Conservation (phyloP, 2,888 invertebrate species). For the Caenorhabditis sinica region DNA sequence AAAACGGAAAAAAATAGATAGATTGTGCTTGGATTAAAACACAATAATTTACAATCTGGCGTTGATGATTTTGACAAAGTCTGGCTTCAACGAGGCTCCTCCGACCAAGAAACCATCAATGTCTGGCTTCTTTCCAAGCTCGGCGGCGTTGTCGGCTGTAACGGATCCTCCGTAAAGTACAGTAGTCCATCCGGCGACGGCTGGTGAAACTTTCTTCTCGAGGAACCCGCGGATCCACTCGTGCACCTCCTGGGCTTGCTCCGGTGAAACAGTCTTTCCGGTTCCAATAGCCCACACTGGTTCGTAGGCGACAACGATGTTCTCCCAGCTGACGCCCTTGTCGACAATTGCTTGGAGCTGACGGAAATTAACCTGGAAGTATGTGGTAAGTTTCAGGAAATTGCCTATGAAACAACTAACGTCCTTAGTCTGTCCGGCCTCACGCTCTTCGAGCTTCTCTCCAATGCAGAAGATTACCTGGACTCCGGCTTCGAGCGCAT, state of each 20-base stretch:
- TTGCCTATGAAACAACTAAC: slow-evolving; percentile 85
- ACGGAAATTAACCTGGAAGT: slow-evolving; percentile 81
- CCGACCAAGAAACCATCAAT: slow-evolving; percentile 99
- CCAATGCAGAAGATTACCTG: slow-evolving; percentile 89
- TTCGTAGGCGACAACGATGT: slow-evolving; percentile 98
- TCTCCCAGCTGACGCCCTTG: slow-evolving; percentile 87
- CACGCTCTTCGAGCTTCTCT: slow-evolving; percentile 95
- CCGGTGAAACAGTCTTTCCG: slow-evolving; percentile 96
- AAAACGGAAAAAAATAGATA: background rate
- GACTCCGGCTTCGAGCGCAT: slow-evolving; percentile 84
- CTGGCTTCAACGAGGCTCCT: slow-evolving; percentile 97
- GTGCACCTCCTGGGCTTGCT: slow-evolving; percentile 91
- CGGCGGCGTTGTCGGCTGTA: slow-evolving; percentile 93
- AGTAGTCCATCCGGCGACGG: slow-evolving; percentile 89
- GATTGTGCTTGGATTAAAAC: too few relatives aligned
- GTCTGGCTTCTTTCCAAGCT: slow-evolving; percentile 92
- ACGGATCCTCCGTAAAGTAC: slow-evolving; percentile 99
- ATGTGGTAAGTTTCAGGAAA: background rate
- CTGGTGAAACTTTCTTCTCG: slow-evolving; percentile 88
- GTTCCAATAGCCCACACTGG: slow-evolving; percentile 99
- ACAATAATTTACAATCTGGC: slow-evolving; percentile 85
- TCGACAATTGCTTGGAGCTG: slow-evolving; percentile 89
- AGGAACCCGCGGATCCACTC: slow-evolving; percentile 93
- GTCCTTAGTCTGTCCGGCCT: slow-evolving; percentile 94
- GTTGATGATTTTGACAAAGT: slow-evolving; percentile 96